These are phyloP conservation scores for Dicranocentrus wangi DNA, from an alignment of 2,888 invertebrate genomes.

Conservation along the genomic window DNA sequence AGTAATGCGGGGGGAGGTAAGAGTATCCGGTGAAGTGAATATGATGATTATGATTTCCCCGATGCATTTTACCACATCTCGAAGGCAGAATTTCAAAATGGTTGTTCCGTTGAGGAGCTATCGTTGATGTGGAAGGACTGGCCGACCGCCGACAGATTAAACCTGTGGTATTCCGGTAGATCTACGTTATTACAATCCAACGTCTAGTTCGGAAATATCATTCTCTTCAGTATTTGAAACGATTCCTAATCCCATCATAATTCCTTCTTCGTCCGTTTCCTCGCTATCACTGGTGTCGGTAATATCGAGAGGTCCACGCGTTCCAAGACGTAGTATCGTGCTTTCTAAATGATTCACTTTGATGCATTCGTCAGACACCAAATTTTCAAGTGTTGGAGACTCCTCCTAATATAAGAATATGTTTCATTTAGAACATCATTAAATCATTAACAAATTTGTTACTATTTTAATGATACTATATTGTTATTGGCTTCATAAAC, in stretches of 20 bases:
- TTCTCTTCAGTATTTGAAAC: background rate
- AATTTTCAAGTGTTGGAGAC: slow-evolving; percentile 27
- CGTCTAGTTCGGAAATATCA: background rate
- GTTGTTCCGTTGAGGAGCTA: too few species aligned
- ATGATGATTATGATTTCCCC: too few species aligned
- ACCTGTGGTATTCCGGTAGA: too few species aligned
- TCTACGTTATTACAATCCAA: background rate
- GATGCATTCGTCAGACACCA: slow-evolving; percentile 47
- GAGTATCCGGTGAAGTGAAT: too few species aligned
- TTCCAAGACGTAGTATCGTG: background rate
- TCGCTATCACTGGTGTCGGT: slow-evolving; percentile 54
- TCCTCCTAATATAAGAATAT: too few species aligned
- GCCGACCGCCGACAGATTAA: too few species aligned
- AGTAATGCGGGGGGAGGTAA: too few species aligned
- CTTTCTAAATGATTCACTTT: slow-evolving; percentile 34
- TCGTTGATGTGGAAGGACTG: too few species aligned
- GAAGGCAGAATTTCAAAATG: too few species aligned
- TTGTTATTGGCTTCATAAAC: background rate
- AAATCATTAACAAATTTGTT: too few species aligned
- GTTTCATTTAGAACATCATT: too few species aligned
- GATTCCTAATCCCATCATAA: background rate
- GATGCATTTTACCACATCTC: too few species aligned
- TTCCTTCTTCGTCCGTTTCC: slow-evolving; percentile 46
- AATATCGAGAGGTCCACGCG: slow-evolving; percentile 15
- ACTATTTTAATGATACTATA: background rate